Percentiles rank a stretch among this genome's conserved stretches.
Conservation (phyloP, 2,888 invertebrate species). For the Latheticus oryzae region DNA sequence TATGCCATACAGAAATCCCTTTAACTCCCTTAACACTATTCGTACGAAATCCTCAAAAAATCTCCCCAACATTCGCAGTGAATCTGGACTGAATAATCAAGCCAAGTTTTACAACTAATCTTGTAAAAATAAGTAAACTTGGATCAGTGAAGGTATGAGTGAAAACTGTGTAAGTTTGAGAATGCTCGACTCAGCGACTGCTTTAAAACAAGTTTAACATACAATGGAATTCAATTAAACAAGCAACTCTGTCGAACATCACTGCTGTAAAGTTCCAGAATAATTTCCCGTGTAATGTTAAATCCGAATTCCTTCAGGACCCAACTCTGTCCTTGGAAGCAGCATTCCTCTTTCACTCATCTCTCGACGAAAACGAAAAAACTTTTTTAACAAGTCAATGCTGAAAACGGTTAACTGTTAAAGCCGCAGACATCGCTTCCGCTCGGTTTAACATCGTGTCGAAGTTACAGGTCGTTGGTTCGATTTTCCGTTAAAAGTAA, state of each 20-base stretch:
- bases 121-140: conserved; percentile 47
- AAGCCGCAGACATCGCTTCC: conserved; percentile 57
- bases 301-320: conserved; percentile 56
- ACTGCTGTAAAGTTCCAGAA: conserved; percentile 56
- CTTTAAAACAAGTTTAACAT: conserved; percentile 60
- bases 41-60: too few species aligned
- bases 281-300: conserved; percentile 59
- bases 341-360: conserved; percentile 37
- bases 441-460: conserved; percentile 53
- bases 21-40: too few species aligned
- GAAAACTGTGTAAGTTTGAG: conserved; percentile 45
- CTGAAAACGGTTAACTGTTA: conserved; percentile 46
- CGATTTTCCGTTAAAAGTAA: conserved; percentile 61
- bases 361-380: conserved; percentile 30
- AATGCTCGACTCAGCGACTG: conserved; percentile 44
- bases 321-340: conserved; percentile 35
- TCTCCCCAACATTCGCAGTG: background rate
- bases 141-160: conserved; percentile 44
- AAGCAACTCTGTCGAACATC: conserved; percentile 60
- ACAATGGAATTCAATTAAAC: conserved; percentile 63
- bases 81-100: too few species aligned
- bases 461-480: conserved; percentile 61
- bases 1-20: too few species aligned
- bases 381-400: conserved; percentile 15
- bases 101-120: conserved; percentile 38